Base-by-base conservation (phyloP, 2,888 invertebrate genomes). In the Sialis fuliginosa region DNA sequence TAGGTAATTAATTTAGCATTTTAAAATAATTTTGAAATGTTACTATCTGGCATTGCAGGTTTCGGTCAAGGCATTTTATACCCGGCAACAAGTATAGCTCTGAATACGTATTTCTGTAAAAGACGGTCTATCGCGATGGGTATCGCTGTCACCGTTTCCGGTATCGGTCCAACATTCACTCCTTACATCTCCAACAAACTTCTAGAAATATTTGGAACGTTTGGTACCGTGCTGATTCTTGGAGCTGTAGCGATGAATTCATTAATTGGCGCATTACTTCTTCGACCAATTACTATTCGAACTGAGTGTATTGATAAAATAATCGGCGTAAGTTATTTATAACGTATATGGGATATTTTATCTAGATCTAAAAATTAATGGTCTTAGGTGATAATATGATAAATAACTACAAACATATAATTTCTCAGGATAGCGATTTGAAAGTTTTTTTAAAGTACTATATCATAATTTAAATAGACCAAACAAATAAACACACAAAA, bases 51-150 rank as follows among this genome's bases (percentile, higher is more conserved):
- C 45, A 47, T 59, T 61, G 45, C 54, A 71, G 71, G 70, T 39
- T 49, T 66, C 35, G 71, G 71, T 2, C 65, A 66, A 51, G 66
- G 66, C 33, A 62, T 68, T 37, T 52, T 66, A 39, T 62, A 64
- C 55, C 66, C 68, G 22, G 64, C 69, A 5, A 66, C 65, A 35
- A 65, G 62, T 50, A 54, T 71, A 42, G 69, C 70, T 0, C 57
- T 67, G 33, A 70, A 69, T 51, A 62, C 68, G 2, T 71, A 70
- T 50, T 71, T 71, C 54, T 63, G 64, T 44, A 62, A 65, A 53
- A 64, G 62, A 53, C 61, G 71, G 42, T 67, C 67, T 32, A 52
- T 68, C 46, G 71, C 71, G 2, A 62, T 69, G 53, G 68, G 69
- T 37, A 56, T 68, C 13, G 62, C 66, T 7, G 63, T 69, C 42